These are phyloP conservation scores for Megaleporinus macrocephalus DNA, from an alignment of 2,113 vertebrate genomes.

Conservation along the genomic window DNA sequence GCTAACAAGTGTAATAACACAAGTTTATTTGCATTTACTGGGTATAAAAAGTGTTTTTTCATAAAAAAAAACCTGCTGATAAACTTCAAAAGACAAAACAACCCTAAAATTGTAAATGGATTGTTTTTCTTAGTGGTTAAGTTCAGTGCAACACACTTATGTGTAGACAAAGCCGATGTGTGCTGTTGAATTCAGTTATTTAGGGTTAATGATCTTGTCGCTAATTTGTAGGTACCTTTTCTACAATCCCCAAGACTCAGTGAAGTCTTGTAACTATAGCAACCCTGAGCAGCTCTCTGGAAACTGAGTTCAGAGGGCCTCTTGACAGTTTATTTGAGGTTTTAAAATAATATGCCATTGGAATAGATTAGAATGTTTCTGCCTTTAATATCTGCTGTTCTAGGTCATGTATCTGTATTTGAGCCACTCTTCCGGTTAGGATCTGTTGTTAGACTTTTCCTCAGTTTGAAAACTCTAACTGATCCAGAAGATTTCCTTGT, in stretches of 20 bases:
- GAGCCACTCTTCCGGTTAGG: neutral
- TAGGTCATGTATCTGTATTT: neutral
- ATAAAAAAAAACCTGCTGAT: no score
- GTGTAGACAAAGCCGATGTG: neutral
- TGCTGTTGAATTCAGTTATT: neutral
- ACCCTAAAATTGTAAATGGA: no score
- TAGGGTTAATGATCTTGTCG: conserved; percentile 38
- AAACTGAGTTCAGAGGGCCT: conserved; percentile 19
- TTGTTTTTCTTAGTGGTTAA: no score
- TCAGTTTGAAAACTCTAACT: neutral
- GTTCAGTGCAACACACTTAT: neutral
- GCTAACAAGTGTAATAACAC: no score
- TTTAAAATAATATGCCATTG: conserved; percentile 67
- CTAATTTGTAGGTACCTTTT: conserved; percentile 20
- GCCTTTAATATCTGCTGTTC: conserved; percentile 19
- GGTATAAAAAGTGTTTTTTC: no score
- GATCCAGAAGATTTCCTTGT: neutral
- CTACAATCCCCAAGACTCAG: conserved; percentile 17
- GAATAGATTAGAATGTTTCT: conserved; percentile 43
- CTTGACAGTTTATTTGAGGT: conserved; percentile 61
- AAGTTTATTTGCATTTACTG: no score
- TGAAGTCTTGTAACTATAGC: conserved; percentile 67
- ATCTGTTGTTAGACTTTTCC: neutral
- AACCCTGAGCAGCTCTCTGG: conserved; percentile 56
- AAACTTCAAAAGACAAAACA: no score